Evolutionary conservation across 1,140 invertebrate genomes (phyloP).

Genomic region (Pectinophora gossypiella): DNA sequence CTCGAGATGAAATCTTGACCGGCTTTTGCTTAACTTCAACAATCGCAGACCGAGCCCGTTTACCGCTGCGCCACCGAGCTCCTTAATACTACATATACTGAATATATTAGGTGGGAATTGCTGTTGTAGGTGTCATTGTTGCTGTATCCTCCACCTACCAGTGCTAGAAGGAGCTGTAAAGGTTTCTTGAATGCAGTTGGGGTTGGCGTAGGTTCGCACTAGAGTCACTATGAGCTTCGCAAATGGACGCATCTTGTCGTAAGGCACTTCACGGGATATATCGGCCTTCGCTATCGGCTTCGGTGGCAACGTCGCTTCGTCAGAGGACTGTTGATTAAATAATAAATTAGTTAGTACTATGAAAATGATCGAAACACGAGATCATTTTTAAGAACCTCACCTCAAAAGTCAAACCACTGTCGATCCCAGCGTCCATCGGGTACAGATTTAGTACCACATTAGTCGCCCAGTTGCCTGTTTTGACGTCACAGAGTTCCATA

Average conservation of each 20-base stretch:
- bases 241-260: constrained; percentile 47
- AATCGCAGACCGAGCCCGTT: neutral
- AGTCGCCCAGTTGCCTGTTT: constrained; percentile 38
- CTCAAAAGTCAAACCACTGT: constrained; percentile 54
- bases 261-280: constrained; percentile 32
- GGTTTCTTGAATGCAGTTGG: constrained; percentile 20
- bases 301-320: constrained; percentile 54
- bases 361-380: neutral
- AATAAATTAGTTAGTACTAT: neutral
- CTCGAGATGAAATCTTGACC: neutral
- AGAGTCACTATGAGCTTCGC: constrained; percentile 47
- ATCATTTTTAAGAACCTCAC: constrained; percentile 21
- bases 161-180: neutral
- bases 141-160: neutral
- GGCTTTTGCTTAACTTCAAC: neutral
- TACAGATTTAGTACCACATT: constrained; percentile 51
- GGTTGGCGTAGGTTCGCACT: constrained; percentile 44
- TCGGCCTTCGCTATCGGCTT: constrained; percentile 40
- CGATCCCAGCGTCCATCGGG: constrained; percentile 59
- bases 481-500: constrained; percentile 49
- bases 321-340: constrained; percentile 43
- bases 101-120: neutral
- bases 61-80: neutral
- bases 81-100: neutral
- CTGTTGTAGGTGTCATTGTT: neutral